These are phyloP conservation scores for Microhierax caerulescens DNA, from an alignment of 2,797 vertebrate species.

Conservation along the genomic window DNA sequence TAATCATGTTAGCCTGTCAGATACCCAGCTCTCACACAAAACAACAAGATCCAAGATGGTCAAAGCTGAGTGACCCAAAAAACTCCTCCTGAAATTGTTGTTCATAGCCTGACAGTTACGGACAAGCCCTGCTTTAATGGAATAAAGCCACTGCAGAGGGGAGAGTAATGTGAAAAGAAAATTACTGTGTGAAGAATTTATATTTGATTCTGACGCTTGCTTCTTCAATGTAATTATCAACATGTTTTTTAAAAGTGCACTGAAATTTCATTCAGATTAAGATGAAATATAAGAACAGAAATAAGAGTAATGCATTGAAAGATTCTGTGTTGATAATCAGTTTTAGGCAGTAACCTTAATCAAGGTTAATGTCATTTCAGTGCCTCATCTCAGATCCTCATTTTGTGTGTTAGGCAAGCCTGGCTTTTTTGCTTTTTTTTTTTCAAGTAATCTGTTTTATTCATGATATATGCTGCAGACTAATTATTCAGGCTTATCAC, in stretches of 20 bases:
- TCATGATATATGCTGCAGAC: neutral
- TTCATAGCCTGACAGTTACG: conserved; percentile 20
- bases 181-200: conserved; percentile 27
- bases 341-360: conserved; percentile 56
- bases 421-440: neutral
- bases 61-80: conserved; percentile 57
- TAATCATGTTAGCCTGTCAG: conserved; percentile 57
- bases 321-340: neutral
- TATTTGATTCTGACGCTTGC: neutral
- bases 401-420: conserved; percentile 8
- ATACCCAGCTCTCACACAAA: conserved; percentile 5
- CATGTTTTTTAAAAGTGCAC: neutral
- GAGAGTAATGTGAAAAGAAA: conserved; percentile 36
- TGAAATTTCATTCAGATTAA: conserved; percentile 63
- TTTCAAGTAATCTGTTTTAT: neutral
- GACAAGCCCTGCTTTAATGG: conserved; percentile 34
- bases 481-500: conserved; percentile 64
- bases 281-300: conserved; percentile 27
- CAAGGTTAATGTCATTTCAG: conserved; percentile 49
- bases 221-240: conserved; percentile 19
- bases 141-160: neutral
- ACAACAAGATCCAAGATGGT: conserved; percentile 25
- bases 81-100: conserved; percentile 4
- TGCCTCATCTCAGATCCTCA: conserved; percentile 7
- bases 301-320: neutral